These are phyloP conservation scores for Hexactinellida sp. DNA, from an alignment of 37 sponge, comb jelly and placozoan genomes.

Conservation along the genomic window DNA sequence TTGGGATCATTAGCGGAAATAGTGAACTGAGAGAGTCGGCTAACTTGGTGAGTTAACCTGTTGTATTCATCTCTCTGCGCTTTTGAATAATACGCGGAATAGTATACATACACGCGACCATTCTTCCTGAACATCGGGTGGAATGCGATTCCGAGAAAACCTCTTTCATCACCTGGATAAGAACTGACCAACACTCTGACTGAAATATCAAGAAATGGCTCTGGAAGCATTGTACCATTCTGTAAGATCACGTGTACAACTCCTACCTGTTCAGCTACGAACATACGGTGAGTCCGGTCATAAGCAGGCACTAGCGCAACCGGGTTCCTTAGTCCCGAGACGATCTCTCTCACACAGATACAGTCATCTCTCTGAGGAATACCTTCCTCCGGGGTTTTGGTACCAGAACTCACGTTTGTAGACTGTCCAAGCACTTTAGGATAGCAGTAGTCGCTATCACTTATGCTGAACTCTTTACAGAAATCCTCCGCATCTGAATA, in stretches of 20 bases:
- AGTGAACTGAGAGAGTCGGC: constrained; percentile 33
- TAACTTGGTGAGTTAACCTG: constrained; percentile 21
- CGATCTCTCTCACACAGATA: constrained; percentile 42
- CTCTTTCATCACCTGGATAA: constrained; percentile 51
- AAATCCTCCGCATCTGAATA: constrained; percentile 20
- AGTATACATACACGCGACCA: constrained; percentile 47
- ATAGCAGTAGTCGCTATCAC: constrained; percentile 46
- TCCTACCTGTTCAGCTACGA: constrained; percentile 59
- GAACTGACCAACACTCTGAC: constrained; percentile 16
- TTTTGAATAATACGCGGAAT: background rate
- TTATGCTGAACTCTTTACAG: constrained; percentile 21
- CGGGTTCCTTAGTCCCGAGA: constrained; percentile 38
- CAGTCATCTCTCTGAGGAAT: constrained; percentile 19
- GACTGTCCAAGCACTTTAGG: constrained; percentile 43
- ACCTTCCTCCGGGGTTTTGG: background rate
- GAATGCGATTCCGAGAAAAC: constrained; percentile 58
- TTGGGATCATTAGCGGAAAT: constrained; percentile 12
- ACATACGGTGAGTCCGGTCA: constrained; percentile 46
- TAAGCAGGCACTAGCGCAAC: constrained; percentile 30
- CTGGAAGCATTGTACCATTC: constrained; percentile 20
- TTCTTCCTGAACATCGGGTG: constrained; percentile 40
- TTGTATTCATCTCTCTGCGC: background rate
- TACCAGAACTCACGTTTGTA: background rate
- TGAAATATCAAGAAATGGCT: constrained; percentile 48
- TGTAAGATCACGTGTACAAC: constrained; percentile 24